Conservation (phyloP, 2,888 invertebrate species). For the Scaptomyza parva region DNA sequence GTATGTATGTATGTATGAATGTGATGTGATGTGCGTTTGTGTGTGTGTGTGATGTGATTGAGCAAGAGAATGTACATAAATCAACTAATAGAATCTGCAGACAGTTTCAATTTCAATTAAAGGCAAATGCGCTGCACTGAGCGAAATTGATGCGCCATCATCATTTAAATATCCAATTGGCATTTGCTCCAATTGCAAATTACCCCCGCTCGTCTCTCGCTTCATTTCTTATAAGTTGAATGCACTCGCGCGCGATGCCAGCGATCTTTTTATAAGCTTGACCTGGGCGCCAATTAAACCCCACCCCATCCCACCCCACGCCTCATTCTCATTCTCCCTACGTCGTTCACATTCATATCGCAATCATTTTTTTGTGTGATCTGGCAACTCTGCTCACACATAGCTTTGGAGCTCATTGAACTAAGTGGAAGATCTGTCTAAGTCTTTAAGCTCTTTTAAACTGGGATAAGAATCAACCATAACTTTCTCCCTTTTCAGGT, state of each 20-base stretch:
- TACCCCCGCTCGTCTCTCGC: neutral
- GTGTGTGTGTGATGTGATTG: constrained; percentile 29
- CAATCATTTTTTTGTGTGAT: constrained; percentile 20
- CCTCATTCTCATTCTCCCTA: constrained; percentile 2
- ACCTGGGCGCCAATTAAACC: constrained; percentile 56
- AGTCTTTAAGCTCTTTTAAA: no score
- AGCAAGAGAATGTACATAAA: constrained; percentile 45
- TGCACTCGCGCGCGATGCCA: constrained; percentile 42
- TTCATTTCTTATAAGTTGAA: constrained; percentile 36
- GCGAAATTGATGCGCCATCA: constrained; percentile 74
- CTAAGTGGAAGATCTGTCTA: neutral
- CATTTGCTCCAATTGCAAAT: constrained; percentile 56
- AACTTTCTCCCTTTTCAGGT: no score
- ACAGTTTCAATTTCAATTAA: constrained; percentile 80
- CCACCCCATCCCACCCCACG: neutral
- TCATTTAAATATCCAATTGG: constrained; percentile 72
- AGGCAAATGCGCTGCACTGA: constrained; percentile 50
- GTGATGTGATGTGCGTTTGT: no score
- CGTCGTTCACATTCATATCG: neutral
- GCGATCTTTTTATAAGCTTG: constrained; percentile 54
- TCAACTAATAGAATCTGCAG: constrained; percentile 78
- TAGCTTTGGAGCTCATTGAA: neutral
- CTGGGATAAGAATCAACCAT: no score
- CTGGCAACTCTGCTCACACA: neutral
- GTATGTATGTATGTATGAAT: no score